Evolutionary conservation across 37 sponge, comb jelly and placozoan genomes (phyloP), one percentile per base, ranked within the genome.

Genomic region (Aplysina aerophoba): DNA sequence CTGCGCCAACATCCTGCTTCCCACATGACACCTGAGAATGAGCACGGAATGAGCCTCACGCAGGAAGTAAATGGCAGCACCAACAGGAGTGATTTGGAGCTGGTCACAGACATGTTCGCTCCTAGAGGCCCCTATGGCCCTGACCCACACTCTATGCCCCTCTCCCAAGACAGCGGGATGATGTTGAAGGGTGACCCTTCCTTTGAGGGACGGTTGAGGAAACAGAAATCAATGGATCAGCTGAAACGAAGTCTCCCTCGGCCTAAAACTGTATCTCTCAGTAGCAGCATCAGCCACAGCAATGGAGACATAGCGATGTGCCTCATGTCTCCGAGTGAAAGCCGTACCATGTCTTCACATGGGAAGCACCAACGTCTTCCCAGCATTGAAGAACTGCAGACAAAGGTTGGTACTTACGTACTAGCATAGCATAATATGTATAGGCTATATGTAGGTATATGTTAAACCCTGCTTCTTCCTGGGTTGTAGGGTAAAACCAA

Each of bases 1-100:
- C 78, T 75, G 44, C 33, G 78, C 12, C 78, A 75, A 24, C 78
- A 75, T 50, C 78, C 78, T 53, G 78, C 78, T 75, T 75, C 78
- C 22, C 44, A 50, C 22, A 53, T 53, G 44, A 75, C 78, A 15
- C 25, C 78, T 40, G 78, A 75, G 40, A 17, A 75, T 36, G 38
- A 75, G 15, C 78, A 75, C 24, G 78, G 78, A 50, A 75, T 75
- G 78, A 25, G 78, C 37, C 33, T 36, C 6, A 25, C 44, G 25
- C 44, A 41, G 33, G 20, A 24, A 24, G 37, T 19, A 1, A 38
- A 40, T 41, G 37, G 78, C n/a, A n/a, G n/a, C 38, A 24, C 22
- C 1, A 24, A 40, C 24, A 75, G 54, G 53, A 40, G n/a, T 41
- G 78, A 75, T 75, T 53, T 36, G 20, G 78, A 75, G 24, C 24